phyloP scores from a whole-genome alignment of 1,140 invertebrate species.

The Eueides isabella region DNA sequence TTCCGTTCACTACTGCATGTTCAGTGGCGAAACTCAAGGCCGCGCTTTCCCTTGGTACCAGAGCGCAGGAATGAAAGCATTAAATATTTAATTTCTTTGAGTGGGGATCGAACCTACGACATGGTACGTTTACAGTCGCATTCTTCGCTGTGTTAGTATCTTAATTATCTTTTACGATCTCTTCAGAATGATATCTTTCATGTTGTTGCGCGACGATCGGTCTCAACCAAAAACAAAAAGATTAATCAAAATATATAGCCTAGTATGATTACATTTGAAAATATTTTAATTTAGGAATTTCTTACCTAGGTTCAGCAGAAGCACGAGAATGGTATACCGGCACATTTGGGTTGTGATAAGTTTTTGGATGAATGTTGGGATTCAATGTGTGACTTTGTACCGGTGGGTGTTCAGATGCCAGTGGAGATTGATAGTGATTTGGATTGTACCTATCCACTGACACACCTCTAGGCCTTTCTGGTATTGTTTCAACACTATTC shows the following conservation, averaged over 20 bases:
- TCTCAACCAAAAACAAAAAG: too few relatives aligned
- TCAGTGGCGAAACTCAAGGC: background rate
- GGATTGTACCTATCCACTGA: slow-evolving; percentile 77
- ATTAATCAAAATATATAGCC: too few relatives aligned
- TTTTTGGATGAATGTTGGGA: slow-evolving; percentile 55
- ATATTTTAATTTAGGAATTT: background rate
- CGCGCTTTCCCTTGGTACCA: background rate
- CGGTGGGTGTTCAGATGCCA: slow-evolving; percentile 68
- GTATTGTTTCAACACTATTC: slow-evolving; percentile 51
- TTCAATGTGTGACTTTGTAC: slow-evolving; percentile 66
- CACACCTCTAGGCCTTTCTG: slow-evolving; percentile 67
- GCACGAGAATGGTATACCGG: slow-evolving; percentile 71
- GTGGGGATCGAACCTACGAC: background rate
- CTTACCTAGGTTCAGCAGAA: slow-evolving; percentile 77
- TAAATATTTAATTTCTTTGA: background rate
- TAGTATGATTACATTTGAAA: too few relatives aligned
- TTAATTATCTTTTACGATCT: too few relatives aligned
- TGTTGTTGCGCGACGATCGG: too few relatives aligned
- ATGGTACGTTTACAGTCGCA: background rate
- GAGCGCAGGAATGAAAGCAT: background rate
- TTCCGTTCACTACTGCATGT: too few relatives aligned
- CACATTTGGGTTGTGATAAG: slow-evolving; percentile 73
- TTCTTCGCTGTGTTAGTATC: background rate
- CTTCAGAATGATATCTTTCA: too few relatives aligned
- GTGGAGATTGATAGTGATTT: slow-evolving; percentile 65